These are phyloP conservation scores for Scophthalmus maximus DNA, from an alignment of 2,113 vertebrate species.

Conservation along the genomic window DNA sequence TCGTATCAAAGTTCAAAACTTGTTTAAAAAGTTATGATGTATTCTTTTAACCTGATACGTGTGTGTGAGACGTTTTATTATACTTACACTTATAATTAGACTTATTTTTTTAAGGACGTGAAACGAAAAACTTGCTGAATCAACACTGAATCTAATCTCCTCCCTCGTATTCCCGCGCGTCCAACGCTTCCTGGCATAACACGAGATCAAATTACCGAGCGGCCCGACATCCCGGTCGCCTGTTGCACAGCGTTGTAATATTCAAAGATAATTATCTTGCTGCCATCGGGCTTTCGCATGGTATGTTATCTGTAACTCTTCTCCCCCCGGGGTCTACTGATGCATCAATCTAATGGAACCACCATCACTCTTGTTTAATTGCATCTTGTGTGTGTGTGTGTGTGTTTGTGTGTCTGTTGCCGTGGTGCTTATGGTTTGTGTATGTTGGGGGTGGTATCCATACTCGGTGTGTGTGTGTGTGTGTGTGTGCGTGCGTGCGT, in stretches of 20 bases:
- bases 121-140: background rate
- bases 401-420: background rate
- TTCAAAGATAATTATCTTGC: constrained; percentile 16
- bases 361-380: constrained; percentile 39
- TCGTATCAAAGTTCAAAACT: constrained; percentile 3
- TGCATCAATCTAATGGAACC: constrained; percentile 28
- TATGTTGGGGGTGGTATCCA: background rate
- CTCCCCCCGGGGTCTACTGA: constrained; percentile 7
- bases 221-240: background rate
- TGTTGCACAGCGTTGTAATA: constrained; percentile 5
- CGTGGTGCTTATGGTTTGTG: background rate
- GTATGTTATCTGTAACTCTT: constrained; percentile 17
- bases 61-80: too few relatives aligned
- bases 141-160: background rate
- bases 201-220: constrained; percentile 20
- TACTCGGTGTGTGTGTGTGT: constrained; percentile 3
- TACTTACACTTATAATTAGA: background rate
- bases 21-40: too few relatives aligned
- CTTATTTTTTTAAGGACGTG: background rate
- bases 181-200: constrained; percentile 2
- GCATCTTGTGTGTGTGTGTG: constrained; percentile 12
- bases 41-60: too few relatives aligned
- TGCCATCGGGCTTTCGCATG: background rate
- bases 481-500: too few relatives aligned
- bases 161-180: background rate